Evolutionary conservation across 2,888 invertebrate species (phyloP).

Genomic region (Caenorhabditis sulstoni): DNA sequence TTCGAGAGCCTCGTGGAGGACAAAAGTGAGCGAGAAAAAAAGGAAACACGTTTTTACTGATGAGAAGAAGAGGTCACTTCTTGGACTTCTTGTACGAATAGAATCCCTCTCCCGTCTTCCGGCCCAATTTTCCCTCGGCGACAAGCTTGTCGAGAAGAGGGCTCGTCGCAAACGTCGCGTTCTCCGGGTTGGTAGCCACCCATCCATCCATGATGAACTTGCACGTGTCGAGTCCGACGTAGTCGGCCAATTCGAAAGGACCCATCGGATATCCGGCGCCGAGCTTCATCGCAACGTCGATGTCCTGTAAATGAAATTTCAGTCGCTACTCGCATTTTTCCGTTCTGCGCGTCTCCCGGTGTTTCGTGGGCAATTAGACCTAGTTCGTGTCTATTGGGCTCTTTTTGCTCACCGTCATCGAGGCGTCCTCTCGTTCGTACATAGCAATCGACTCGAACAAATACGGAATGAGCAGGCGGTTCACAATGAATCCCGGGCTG

Average conservation of each 20-base stretch:
- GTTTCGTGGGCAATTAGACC: too few species aligned
- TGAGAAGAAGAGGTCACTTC: background rate
- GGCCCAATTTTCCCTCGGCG: constrained; percentile 87
- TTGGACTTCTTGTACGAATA: constrained; percentile 84
- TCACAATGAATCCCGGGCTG: constrained; percentile 94
- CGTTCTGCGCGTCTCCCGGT: too few species aligned
- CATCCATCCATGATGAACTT: constrained; percentile 88
- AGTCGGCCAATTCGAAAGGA: constrained; percentile 89
- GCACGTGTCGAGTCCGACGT: constrained; percentile 87
- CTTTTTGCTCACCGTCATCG: constrained; percentile 44
- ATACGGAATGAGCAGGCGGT: constrained; percentile 90
- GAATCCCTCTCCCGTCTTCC: constrained; percentile 89
- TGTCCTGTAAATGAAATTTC: constrained; percentile 84
- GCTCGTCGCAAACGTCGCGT: constrained; percentile 85
- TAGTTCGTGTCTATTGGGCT: background rate
- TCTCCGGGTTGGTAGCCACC: constrained; percentile 86
- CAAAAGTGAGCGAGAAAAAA: background rate
- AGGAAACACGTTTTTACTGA: background rate
- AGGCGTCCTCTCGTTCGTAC: constrained; percentile 83
- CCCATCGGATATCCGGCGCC: constrained; percentile 94
- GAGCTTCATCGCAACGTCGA: constrained; percentile 92
- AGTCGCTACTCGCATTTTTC: too few species aligned
- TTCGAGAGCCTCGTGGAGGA: background rate
- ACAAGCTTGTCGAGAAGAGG: constrained; percentile 86
- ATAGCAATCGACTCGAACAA: constrained; percentile 88